Percentiles rank a stretch among this genome's conserved stretches.
These are phyloP conservation scores for Laterallus jamaicensis DNA, from an alignment of 2,113 vertebrate species.

Conservation along the genomic window DNA sequence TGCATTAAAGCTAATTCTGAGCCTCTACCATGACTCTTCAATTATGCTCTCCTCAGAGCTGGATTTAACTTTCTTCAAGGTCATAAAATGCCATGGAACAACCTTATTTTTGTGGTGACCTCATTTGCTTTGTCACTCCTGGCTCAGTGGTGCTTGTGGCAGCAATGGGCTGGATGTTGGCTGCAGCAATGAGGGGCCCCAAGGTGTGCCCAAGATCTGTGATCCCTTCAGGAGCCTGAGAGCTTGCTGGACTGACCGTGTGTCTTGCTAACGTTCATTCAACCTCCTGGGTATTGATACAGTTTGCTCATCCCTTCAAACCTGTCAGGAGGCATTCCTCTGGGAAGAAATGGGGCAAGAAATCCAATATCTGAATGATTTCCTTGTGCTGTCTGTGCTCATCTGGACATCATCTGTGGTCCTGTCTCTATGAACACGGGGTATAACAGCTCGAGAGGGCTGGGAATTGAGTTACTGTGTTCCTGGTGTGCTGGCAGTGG, in stretches of 20 bases:
- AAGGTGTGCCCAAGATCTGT: accelerated
- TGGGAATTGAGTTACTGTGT: neutral
- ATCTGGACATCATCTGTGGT: neutral
- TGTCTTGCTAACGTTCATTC: accelerated
- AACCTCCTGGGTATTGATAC: too few species aligned
- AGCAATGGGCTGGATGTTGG: neutral
- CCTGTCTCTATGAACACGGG: too few species aligned
- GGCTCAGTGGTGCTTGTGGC: neutral
- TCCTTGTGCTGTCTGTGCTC: neutral
- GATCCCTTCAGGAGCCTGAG: neutral
- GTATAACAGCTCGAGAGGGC: neutral
- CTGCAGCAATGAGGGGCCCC: neutral
- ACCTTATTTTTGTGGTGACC: neutral
- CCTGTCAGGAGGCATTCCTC: neutral
- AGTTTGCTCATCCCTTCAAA: neutral
- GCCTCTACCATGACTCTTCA: neutral
- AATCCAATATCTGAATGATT: neutral
- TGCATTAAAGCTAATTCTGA: too few species aligned
- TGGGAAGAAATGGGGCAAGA: neutral
- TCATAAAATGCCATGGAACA: neutral
- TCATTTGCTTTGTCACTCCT: too few species aligned
- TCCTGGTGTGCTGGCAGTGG: neutral
- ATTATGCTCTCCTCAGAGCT: neutral
- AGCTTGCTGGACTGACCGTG: neutral
- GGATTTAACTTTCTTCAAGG: neutral